Evolutionary conservation across 1,140 invertebrate genomes (phyloP).

Genomic region (Thaumatotibia leucotreta): DNA sequence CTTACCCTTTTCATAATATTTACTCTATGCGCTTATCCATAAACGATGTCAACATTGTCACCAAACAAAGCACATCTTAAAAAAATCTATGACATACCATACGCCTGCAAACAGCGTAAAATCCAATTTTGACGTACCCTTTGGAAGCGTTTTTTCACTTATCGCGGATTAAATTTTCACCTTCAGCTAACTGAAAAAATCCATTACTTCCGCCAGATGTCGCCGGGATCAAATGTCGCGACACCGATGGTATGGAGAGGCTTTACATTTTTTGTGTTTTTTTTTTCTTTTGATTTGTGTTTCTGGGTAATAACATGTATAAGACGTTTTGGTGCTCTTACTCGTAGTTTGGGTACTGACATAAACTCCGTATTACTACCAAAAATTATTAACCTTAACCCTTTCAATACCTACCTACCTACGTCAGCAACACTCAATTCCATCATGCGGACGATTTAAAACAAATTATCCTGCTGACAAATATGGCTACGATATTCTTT

Average conservation of each 20-base stretch:
- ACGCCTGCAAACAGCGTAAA: neutral
- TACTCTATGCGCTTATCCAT: neutral
- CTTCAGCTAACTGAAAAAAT: slow-evolving; percentile 76
- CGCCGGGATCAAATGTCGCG: slow-evolving; percentile 72
- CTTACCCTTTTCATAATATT: too few species aligned
- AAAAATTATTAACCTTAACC: too few species aligned
- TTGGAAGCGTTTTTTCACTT: slow-evolving; percentile 42
- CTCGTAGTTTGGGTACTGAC: too few species aligned
- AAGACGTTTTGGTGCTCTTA: too few species aligned
- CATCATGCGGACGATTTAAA: too few species aligned
- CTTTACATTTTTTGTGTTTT: neutral
- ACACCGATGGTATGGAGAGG: slow-evolving; percentile 34
- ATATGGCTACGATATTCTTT: too few species aligned
- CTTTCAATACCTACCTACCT: too few species aligned
- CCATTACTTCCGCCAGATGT: slow-evolving; percentile 76
- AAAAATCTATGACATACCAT: neutral
- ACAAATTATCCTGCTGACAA: too few species aligned
- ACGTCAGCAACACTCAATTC: too few species aligned
- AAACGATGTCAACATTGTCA: neutral
- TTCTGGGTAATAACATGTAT: too few species aligned
- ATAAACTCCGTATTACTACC: too few species aligned
- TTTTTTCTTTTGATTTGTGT: neutral
- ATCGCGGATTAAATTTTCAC: slow-evolving; percentile 74
- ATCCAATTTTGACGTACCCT: slow-evolving; percentile 11
- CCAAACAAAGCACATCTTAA: neutral